These are phyloP conservation scores for Pseudopodoces humilis DNA, from an alignment of 2,113 vertebrate species.

Conservation along the genomic window DNA sequence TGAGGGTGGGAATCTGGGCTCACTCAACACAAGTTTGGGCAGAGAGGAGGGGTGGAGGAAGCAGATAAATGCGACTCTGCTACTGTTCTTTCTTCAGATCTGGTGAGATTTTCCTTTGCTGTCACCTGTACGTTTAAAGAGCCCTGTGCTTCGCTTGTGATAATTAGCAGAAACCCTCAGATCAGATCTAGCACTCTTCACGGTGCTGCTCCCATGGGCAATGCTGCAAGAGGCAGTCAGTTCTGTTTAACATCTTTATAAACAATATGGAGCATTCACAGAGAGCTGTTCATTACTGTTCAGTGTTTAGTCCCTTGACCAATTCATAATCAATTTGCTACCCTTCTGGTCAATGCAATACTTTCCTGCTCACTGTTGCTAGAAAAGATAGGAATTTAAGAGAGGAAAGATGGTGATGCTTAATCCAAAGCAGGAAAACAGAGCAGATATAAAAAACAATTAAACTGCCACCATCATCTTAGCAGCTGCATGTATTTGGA, in stretches of 20 bases:
- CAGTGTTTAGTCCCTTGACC: neutral
- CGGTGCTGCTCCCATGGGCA: neutral
- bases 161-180: neutral
- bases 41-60: neutral
- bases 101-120: neutral
- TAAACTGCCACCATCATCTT: neutral
- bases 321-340: neutral
- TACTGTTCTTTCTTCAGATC: neutral
- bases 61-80: neutral
- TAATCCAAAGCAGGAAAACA: neutral
- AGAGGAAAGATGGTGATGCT: neutral
- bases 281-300: neutral
- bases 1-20: neutral
- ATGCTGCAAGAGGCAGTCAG: neutral
- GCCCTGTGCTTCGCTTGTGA: neutral
- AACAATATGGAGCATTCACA: neutral
- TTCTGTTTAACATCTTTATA: constrained; percentile 10
- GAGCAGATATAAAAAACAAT: neutral
- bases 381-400: neutral
- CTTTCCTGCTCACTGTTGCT: neutral
- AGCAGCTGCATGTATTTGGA: neutral
- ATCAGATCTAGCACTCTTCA: neutral
- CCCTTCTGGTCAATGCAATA: neutral
- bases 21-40: rapidly evolving
- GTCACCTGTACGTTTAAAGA: neutral